These are phyloP conservation scores for Leptinotarsa haldemani DNA, from an alignment of 2,888 invertebrate genomes.

Conservation along the genomic window DNA sequence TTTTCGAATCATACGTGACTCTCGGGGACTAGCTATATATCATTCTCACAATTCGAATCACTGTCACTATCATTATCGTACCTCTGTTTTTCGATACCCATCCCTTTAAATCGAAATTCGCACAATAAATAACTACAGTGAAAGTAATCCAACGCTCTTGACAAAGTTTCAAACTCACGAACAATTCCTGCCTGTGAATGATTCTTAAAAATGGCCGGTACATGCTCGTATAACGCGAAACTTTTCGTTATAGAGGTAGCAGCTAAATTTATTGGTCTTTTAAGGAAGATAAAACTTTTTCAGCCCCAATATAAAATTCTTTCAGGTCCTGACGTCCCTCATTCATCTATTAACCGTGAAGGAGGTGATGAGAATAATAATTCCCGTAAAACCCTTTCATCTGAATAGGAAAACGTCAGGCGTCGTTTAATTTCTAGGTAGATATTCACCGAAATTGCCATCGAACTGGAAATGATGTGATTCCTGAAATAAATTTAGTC, in stretches of 20 bases:
- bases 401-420: conserved; percentile 2
- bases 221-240: conserved; percentile 29
- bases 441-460: conserved; percentile 2
- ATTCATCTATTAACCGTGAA: conserved; percentile 34
- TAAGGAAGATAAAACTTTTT: conserved; percentile 33
- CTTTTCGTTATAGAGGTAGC: conserved; percentile 31
- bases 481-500: background rate
- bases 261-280: conserved; percentile 32
- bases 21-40: too few species aligned
- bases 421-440: background rate
- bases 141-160: background rate
- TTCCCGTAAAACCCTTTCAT: conserved; percentile 21
- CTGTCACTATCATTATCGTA: too few species aligned
- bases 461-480: background rate
- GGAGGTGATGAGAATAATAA: conserved; percentile 27
- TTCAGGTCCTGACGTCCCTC: conserved; percentile 22
- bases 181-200: conserved; percentile 13
- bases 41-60: too few species aligned
- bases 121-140: background rate
- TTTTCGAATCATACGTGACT: too few species aligned
- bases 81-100: background rate
- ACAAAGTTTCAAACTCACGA: conserved; percentile 9
- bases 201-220: conserved; percentile 25
- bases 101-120: background rate
- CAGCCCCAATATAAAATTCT: conserved; percentile 27